Evolutionary conservation across 2,888 invertebrate genomes (phyloP).

Genomic region (Noctua comes): DNA sequence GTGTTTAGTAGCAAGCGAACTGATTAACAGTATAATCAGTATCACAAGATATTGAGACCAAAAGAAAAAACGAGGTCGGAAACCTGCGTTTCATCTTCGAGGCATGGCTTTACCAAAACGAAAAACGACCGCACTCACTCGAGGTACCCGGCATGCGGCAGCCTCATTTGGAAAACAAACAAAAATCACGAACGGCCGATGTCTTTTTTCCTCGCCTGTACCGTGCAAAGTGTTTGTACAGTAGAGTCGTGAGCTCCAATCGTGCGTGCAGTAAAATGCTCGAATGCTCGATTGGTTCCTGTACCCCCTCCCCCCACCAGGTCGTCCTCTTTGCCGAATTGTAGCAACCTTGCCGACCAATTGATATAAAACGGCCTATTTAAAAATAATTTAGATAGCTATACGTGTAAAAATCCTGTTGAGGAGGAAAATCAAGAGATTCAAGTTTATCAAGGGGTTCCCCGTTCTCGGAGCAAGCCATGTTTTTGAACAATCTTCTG

Average conservation of each 20-base stretch:
- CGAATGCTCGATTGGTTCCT: constrained; percentile 79
- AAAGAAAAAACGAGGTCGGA: constrained; percentile 22
- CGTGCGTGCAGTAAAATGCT: constrained; percentile 84
- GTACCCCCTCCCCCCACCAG: constrained; percentile 60
- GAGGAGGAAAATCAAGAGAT: not conserved
- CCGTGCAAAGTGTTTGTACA: constrained; percentile 77
- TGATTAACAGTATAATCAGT: not conserved
- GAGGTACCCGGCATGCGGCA: constrained; percentile 47
- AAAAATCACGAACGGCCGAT: constrained; percentile 63
- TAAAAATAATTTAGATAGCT: constrained; percentile 45
- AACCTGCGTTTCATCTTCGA: constrained; percentile 27
- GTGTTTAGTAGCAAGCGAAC: not conserved
- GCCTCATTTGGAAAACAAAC: constrained; percentile 65
- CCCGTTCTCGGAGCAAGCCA: not conserved
- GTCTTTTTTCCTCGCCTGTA: constrained; percentile 70
- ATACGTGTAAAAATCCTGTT: not conserved
- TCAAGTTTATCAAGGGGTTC: not conserved
- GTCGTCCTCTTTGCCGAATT: constrained; percentile 74
- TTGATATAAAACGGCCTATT: constrained; percentile 60
- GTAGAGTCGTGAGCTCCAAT: constrained; percentile 82
- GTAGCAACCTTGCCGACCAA: constrained; percentile 65
- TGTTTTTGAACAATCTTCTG: not conserved
- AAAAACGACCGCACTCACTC: constrained; percentile 41
- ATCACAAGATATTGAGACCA: not conserved
- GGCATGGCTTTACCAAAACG: constrained; percentile 47